Conservation (phyloP, 2,797 vertebrate genomes). For the Dryobates pubescens region DNA sequence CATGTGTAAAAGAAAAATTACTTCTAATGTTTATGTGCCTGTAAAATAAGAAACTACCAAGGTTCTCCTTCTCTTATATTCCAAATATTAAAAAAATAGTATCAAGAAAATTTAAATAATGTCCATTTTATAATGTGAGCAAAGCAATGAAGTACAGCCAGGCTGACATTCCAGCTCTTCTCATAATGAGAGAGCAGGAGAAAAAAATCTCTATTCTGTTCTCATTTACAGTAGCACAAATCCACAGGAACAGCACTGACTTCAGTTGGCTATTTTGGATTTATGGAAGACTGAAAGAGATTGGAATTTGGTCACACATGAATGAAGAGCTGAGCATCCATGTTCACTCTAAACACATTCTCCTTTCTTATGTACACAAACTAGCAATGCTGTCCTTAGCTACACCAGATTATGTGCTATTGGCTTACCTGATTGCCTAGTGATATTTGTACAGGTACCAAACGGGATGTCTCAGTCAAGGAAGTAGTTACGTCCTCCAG, state of each 20-base stretch:
- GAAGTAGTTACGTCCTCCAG: background rate
- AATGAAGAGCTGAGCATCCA: conserved; percentile 7
- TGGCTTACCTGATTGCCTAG: background rate
- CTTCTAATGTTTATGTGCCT: conserved; percentile 58
- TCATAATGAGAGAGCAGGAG: background rate
- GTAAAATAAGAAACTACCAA: conserved; percentile 58
- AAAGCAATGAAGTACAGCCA: conserved; percentile 2
- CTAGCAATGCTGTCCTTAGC: background rate
- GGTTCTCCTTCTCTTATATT: conserved; percentile 7
- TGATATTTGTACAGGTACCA: background rate
- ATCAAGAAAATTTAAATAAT: background rate
- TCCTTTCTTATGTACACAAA: background rate
- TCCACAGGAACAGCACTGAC: conserved; percentile 50
- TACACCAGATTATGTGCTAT: background rate
- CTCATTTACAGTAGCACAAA: conserved; percentile 62
- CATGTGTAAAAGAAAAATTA: conserved; percentile 58
- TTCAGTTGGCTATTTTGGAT: conserved; percentile 37
- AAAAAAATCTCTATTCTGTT: background rate
- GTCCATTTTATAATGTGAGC: background rate
- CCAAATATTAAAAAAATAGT: background rate
- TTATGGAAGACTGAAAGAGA: conserved; percentile 30
- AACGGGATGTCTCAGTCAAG: background rate
- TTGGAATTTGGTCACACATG: conserved; percentile 55
- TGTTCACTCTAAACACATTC: background rate
- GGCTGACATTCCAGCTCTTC: conserved; percentile 16